phyloP scores from a whole-genome alignment of 2,888 invertebrate species.

The Augochlorella aurata region DNA sequence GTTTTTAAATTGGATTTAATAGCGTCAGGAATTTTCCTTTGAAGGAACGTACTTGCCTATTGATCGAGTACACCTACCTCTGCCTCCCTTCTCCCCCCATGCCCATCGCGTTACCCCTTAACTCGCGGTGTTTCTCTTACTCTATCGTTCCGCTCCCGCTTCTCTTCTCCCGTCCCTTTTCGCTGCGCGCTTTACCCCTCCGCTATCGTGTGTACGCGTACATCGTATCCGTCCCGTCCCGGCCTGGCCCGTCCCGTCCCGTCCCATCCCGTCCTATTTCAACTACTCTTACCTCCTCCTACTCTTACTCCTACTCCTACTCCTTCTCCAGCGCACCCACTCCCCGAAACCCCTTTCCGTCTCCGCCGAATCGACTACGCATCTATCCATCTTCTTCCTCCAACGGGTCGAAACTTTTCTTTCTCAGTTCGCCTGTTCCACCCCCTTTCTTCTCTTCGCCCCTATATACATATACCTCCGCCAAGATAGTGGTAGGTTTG shows the following conservation, averaged over 20 bases:
- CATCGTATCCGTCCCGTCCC: conserved; percentile 17
- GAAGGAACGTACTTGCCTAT: conserved; percentile 77
- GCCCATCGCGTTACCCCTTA: conserved; percentile 51
- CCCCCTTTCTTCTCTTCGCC: not conserved
- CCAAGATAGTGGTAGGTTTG: conserved; percentile 1
- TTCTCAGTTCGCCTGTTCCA: conserved; percentile 36
- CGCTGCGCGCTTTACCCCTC: conserved; percentile 15
- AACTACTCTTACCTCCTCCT: conserved; percentile 8
- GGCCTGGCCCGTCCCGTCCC: conserved; percentile 23
- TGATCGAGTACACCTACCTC: conserved; percentile 71
- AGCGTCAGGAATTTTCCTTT: conserved; percentile 80
- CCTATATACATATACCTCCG: not conserved
- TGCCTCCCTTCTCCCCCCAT: conserved; percentile 36
- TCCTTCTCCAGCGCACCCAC: conserved; percentile 10
- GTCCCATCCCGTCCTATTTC: not conserved
- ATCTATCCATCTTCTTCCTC: conserved; percentile 55
- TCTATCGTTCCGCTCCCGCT: conserved; percentile 25
- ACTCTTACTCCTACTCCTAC: conserved; percentile 4
- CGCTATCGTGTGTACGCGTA: conserved; percentile 31
- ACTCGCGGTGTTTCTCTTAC: conserved; percentile 50
- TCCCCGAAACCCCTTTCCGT: conserved; percentile 34
- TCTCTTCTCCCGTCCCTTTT: conserved; percentile 35
- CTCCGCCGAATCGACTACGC: conserved; percentile 53
- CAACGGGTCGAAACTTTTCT: conserved; percentile 50
- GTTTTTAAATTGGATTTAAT: conserved; percentile 81